These are phyloP conservation scores for Brachypodius melanocephalos DNA, from an alignment of 2,113 vertebrate genomes.

Conservation along the genomic window DNA sequence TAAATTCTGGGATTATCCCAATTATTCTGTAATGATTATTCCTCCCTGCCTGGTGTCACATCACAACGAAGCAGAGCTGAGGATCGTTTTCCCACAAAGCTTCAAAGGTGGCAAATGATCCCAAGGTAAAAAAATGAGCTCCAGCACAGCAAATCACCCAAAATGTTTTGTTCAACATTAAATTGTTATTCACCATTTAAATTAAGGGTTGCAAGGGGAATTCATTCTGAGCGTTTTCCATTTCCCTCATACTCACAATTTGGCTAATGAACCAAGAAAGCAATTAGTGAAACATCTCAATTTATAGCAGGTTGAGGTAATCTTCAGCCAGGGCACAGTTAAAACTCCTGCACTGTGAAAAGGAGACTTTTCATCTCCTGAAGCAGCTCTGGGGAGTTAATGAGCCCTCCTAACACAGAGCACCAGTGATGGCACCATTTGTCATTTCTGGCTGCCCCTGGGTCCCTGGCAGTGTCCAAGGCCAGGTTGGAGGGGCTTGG, in stretches of 20 bases:
- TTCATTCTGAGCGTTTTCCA: background rate
- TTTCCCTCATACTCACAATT: constrained; percentile 6
- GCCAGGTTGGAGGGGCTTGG: background rate
- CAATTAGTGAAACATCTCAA: constrained; percentile 55
- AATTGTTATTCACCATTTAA: constrained; percentile 6
- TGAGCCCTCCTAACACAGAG: background rate
- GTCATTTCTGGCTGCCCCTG: background rate
- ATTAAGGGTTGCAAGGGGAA: constrained; percentile 28
- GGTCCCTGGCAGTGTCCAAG: background rate
- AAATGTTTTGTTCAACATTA: background rate
- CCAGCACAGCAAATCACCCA: background rate
- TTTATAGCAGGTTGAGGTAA: constrained; percentile 38
- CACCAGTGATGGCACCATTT: background rate
- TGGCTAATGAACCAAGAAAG: constrained; percentile 58
- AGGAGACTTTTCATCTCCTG: background rate
- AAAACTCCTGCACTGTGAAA: constrained; percentile 21
- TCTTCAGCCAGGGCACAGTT: constrained; percentile 45
- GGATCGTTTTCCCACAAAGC: background rate
- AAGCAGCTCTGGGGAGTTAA: background rate
- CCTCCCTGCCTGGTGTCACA: background rate
- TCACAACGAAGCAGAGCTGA: background rate
- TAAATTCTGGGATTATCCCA: background rate
- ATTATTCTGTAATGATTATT: background rate
- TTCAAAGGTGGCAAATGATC: background rate
- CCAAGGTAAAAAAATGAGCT: background rate